Evolutionary conservation across 2,797 vertebrate genomes (phyloP), one percentile per base, ranked within the genome.

Genomic region (Knipowitschia caucasica): DNA sequence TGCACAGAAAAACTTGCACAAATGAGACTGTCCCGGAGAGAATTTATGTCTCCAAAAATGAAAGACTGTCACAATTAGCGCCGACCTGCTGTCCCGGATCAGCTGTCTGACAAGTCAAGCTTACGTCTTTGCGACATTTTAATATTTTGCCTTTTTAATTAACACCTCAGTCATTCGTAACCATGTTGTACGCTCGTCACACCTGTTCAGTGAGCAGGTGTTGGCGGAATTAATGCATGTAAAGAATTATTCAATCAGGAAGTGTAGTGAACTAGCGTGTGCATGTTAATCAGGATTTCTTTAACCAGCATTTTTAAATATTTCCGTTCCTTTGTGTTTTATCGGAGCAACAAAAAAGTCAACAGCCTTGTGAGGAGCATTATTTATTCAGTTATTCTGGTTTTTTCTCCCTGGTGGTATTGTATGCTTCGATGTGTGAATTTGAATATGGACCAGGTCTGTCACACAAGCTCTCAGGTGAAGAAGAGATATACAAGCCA

Each of bases 331-430:
- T 51, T 50, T 54, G 59, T 50, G 12, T 80, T 73, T 73, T 55
- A 63, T 65, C 59, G 53, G 62, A 60, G 70, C 65, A 82, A 81
- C 78, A 84, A 85, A 88, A 86, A 82, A 82, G 79, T 86, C 86
- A 82, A 82, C 73, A 64, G 52, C 53, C 58, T 64, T 82, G 83
- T 82, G 75, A 80, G 80, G 57, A 79, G 50, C 85, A 86, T 88
- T 88, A 88, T 42, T 59, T 86, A 88, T 88, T 88, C 86, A 88
- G 85, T 87, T 88, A 88, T 88, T 88, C 85, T 59, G 74, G n/a
- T 85, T 80, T 83, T 64, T 64, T 75, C 71, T 52, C 47, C 49
- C 67, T 75, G 33, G 4, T 69, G 71, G 76, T 67, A 3, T 69
- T 70, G 76, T 67, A 83, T 84, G 82, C 80, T 81, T 80, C 69